Conservation (phyloP, 2,888 invertebrate species). For the Baccha elongata region DNA sequence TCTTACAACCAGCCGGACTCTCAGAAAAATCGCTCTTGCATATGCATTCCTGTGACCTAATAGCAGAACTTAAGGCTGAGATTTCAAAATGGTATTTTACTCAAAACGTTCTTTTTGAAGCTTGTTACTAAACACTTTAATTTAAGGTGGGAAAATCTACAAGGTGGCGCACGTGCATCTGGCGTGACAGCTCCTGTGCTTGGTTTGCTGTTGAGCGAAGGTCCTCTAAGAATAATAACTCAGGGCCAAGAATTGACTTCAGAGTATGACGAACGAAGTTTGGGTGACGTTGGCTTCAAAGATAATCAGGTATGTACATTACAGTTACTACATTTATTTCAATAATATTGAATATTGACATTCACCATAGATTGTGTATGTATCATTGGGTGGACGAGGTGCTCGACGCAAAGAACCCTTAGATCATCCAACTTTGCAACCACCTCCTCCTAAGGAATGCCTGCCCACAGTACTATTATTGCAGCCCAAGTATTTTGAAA, state of each 20-base stretch:
- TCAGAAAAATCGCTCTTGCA: constrained; percentile 92
- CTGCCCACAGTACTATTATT: constrained; percentile 93
- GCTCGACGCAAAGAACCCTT: constrained; percentile 83
- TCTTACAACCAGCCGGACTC: constrained; percentile 94
- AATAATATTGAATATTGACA: too few species aligned
- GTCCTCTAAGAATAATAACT: constrained; percentile 95
- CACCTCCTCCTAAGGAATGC: constrained; percentile 92
- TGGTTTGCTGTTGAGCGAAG: constrained; percentile 89
- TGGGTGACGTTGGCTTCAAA: constrained; percentile 96
- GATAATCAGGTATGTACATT: constrained; percentile 91
- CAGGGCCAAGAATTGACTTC: constrained; percentile 96
- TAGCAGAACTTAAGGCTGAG: constrained; percentile 96
- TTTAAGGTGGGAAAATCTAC: constrained; percentile 87
- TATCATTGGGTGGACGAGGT: constrained; percentile 90
- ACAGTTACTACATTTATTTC: too few species aligned
- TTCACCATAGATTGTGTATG: constrained; percentile 88
- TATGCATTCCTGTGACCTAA: constrained; percentile 92
- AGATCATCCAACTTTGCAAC: constrained; percentile 93
- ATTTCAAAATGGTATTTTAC: constrained; percentile 91
- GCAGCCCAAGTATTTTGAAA: constrained; percentile 94
- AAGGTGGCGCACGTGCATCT: constrained; percentile 79
- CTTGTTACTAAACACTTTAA: not conserved
- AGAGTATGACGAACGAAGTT: constrained; percentile 95
- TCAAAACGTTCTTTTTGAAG: not conserved
- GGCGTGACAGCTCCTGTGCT: constrained; percentile 84